Evolutionary conservation across 2,113 vertebrate species (phyloP).

Genomic region (Pogonocichla stellata): DNA sequence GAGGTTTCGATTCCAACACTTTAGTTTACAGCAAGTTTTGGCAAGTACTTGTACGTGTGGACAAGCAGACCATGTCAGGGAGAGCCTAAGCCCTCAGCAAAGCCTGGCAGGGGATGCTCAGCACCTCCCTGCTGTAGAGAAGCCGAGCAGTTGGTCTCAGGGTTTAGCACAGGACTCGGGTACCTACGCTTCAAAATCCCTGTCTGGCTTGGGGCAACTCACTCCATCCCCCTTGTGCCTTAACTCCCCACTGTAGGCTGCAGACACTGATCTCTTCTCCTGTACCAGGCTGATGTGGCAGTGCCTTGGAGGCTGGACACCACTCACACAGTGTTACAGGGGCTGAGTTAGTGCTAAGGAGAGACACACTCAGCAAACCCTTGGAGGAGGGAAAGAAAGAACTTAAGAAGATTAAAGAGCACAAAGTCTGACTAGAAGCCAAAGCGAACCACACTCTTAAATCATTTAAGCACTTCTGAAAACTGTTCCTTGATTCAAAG

Average conservation of each 20-base stretch:
- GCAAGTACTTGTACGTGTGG: not conserved
- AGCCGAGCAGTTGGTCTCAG: fast-evolving
- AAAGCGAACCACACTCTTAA: not conserved
- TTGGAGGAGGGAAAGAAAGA: not conserved
- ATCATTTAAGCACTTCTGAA: slow-evolving; percentile 9
- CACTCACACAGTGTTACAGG: not conserved
- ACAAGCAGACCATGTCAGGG: not conserved
- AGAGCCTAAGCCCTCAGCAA: not conserved
- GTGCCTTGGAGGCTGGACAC: not conserved
- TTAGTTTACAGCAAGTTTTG: not conserved
- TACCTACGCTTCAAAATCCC: not conserved
- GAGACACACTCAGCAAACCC: not conserved
- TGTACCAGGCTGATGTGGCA: not conserved
- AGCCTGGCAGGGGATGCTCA: fast-evolving
- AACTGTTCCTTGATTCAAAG: not conserved
- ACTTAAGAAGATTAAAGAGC: slow-evolving; percentile 13
- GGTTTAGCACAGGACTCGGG: not conserved
- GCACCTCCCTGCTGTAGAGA: not conserved
- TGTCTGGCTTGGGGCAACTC: not conserved
- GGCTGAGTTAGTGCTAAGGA: not conserved
- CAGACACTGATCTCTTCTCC: not conserved
- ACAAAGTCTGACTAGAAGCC: not conserved
- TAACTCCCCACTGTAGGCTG: not conserved
- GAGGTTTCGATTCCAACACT: not conserved
- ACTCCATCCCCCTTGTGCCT: not conserved